Percentiles rank a stretch among this genome's conserved stretches.
Evolutionary conservation across 2,113 vertebrate genomes (phyloP).

Genomic region (Pavo muticus): DNA sequence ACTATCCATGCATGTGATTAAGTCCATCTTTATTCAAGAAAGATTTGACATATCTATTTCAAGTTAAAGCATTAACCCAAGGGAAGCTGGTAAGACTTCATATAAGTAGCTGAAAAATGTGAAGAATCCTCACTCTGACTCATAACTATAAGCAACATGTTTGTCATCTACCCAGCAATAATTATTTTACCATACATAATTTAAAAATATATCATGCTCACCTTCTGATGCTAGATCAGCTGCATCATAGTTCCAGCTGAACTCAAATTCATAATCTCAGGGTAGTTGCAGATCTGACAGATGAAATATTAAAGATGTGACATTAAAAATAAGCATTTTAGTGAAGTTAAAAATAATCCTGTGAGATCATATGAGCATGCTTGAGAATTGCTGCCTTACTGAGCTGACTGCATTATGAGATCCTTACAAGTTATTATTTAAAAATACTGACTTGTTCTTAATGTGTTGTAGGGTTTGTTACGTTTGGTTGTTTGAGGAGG

Average conservation of each 20-base stretch:
- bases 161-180: not conserved
- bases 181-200: not conserved
- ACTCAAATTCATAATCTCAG: not conserved
- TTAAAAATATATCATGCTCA: not conserved
- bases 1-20: not conserved
- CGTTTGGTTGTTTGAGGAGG: not conserved
- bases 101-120: not conserved
- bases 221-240: not conserved
- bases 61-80: not conserved
- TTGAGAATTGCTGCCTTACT: not conserved
- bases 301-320: not conserved
- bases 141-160: not conserved
- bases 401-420: not conserved
- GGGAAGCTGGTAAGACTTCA: not conserved
- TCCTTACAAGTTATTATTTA: not conserved
- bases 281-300: not conserved
- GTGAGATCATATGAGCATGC: not conserved
- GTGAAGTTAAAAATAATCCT: not conserved
- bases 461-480: not conserved
- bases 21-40: not conserved
- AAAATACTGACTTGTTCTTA: not conserved
- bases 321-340: constrained; percentile 13
- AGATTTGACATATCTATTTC: not conserved
- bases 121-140: not conserved
- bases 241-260: not conserved